Base-by-base conservation (phyloP, 1,140 invertebrate genomes). In the Procambarus clarkii region DNA sequence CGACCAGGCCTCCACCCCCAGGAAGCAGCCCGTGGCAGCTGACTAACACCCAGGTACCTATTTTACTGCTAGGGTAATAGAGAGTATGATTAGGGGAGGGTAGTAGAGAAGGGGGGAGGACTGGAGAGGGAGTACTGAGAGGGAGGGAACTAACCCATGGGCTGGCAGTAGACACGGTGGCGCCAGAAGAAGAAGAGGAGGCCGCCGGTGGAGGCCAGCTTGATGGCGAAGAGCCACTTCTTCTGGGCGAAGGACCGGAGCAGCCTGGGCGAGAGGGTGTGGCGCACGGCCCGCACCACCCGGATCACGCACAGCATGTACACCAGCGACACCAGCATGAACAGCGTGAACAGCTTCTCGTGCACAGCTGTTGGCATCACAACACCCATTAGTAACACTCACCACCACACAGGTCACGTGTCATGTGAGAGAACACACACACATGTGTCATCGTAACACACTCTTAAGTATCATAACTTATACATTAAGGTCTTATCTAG, bases 141-240 rank as follows among this genome's bases (percentile, higher is more conserved):
- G 60, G 1, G 13, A 15, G 0, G 60, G 0, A 21, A 71, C 96
- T 96, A 95, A 98, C 98, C 97, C 95, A 98, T 96, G 94, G 97
- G 97, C 93, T 97, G 96, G 95, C 98, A 98, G 81, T 97, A 95
- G 92, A 98, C 95, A 93, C 98, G 96, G 95, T 98, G 98, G 94
- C 97, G 97, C 91, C 97, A 95, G 95, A 98, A 98, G 95, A 98
- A 98, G 93, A 97, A 95, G 92, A 98, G 95, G 92, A 98, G 96
- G 81, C 97, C 97, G 90, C 96, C 94, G 78, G 98, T 98, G 93
- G 97, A 96, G 79, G 96, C 94, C 91, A 98, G 96, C 93, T 97
- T 97, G 86, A 96, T 95, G 91, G 96, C 95, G 94, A 98, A 97
- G 79, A 98, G 95, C 86, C 96, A 95, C 94, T 96, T 96, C 95